phyloP scores from a whole-genome alignment of 2,888 invertebrate genomes.

The Cistogaster globosa region DNA sequence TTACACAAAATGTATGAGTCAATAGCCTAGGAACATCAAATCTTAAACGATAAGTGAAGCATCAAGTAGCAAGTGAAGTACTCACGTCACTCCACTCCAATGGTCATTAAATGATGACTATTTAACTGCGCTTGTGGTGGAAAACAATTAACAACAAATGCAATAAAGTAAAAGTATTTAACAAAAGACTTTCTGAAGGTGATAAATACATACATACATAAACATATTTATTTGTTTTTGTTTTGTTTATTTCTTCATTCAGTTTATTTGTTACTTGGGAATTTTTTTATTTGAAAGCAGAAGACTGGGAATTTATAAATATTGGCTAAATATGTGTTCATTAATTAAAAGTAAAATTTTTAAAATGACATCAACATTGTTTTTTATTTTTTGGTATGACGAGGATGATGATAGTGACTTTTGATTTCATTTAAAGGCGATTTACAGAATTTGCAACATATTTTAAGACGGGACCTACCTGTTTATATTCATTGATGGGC shows the following conservation, averaged over 20 bases:
- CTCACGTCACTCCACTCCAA: slow-evolving; percentile 11
- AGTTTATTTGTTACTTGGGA: too few relatives aligned
- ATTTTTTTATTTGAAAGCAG: too few relatives aligned
- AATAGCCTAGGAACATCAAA: slow-evolving; percentile 47
- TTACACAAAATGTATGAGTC: slow-evolving; percentile 29
- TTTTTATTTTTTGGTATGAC: too few relatives aligned
- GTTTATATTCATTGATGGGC: slow-evolving; percentile 54
- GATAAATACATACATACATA: neutral
- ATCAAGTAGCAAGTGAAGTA: neutral
- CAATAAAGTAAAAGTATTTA: slow-evolving; percentile 43
- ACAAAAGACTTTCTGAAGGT: neutral
- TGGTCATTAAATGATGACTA: slow-evolving; percentile 25
- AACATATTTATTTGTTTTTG: too few relatives aligned
- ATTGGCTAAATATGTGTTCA: too few relatives aligned
- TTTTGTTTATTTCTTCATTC: too few relatives aligned
- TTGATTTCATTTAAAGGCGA: neutral
- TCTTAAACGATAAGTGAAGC: slow-evolving; percentile 25
- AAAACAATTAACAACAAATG: slow-evolving; percentile 4
- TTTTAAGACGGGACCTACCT: slow-evolving; percentile 44
- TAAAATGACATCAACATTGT: neutral
- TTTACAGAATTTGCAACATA: slow-evolving; percentile 1
- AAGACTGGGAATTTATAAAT: too few relatives aligned
- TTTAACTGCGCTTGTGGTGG: slow-evolving; percentile 27
- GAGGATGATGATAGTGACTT: neutral
- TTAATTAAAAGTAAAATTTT: too few relatives aligned